These are phyloP conservation scores for Drosophila rellima DNA, from an alignment of 2,888 invertebrate species.

Conservation along the genomic window DNA sequence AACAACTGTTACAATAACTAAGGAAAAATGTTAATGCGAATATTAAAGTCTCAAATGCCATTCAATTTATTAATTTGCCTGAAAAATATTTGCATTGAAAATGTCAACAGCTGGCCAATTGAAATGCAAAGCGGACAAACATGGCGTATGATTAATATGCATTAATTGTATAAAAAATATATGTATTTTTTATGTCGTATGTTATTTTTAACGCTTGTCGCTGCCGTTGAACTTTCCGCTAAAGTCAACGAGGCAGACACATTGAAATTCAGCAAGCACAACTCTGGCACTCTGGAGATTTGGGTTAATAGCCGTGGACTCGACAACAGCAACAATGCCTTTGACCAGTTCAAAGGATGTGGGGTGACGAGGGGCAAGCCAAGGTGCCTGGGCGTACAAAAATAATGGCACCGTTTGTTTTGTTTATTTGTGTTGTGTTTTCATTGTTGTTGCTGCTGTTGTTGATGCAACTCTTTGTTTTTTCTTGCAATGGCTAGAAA, in stretches of 20 bases:
- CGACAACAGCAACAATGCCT: constrained; percentile 45
- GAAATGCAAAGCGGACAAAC: constrained; percentile 63
- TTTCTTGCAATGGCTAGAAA: constrained; percentile 42
- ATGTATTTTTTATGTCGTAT: constrained; percentile 23
- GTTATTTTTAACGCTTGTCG: constrained; percentile 52
- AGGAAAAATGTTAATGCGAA: background rate
- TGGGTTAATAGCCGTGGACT: constrained; percentile 81
- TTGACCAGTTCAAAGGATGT: constrained; percentile 35
- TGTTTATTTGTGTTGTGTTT: constrained; percentile 44
- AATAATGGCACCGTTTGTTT: constrained; percentile 76
- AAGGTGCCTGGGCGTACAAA: constrained; percentile 71
- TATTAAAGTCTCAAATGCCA: constrained; percentile 16
- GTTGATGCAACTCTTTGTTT: constrained; percentile 46
- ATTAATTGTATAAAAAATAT: constrained; percentile 45
- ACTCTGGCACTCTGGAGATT: constrained; percentile 78
- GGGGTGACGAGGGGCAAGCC: constrained; percentile 17
- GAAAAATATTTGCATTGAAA: constrained; percentile 44
- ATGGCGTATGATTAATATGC: constrained; percentile 74
- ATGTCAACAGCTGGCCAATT: constrained; percentile 60
- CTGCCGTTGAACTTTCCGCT: constrained; percentile 77
- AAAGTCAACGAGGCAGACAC: constrained; percentile 65
- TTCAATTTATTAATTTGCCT: constrained; percentile 60
- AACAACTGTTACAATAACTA: background rate
- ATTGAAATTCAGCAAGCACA: constrained; percentile 52
- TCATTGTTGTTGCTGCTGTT: constrained; percentile 2